Evolutionary conservation across 2,113 vertebrate genomes (phyloP), one percentile per base, ranked within the genome.

Genomic region (Falco punctatus): DNA sequence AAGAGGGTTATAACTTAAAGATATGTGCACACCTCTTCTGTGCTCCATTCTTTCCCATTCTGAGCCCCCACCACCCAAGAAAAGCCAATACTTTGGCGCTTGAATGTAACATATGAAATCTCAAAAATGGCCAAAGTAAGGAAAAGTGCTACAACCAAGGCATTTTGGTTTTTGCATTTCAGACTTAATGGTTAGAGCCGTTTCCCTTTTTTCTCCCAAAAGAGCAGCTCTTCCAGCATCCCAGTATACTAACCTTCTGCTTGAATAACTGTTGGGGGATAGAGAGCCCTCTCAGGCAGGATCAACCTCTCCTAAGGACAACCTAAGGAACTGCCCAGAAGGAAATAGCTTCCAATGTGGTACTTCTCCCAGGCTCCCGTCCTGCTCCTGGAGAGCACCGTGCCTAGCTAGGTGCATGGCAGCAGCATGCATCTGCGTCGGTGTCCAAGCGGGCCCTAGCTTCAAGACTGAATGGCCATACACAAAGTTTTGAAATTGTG

Each of bases 1-100:
- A 44, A 73, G 65, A 48, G 32, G 55, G 5, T 26, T 27, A 5
- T 33, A 35, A 24, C 51, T 51, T 55, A 48, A 91, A 52, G 22
- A 55, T 13, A 28, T 0, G 0, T 40, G 27, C 33, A 72, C 12
- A 57, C 0, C 1, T 58, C 35, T 49, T 66, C 74, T 66, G 8
- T 58, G 48, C 32, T 80, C 28, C 71, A 18, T 65, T 59, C 49
- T 81, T 84, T 77, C 15, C 30, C 26, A 54, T 66, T 81, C 7
- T 74, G 46, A 74, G 40, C 10, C 46, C 17, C 26, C 24, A 22
- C 2, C 13, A 42, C 23, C 8, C 26, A 23, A 35, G 17, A 61
- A 78, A 70, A 13, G 42, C 26, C 55, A 81, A 51, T 23, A 5
- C 10, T 69, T 75, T 57, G 33, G 26, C 67, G 22, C 33, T 51